Conservation (phyloP, 2,888 invertebrate genomes). For the Drosophila kokeensis region DNA sequence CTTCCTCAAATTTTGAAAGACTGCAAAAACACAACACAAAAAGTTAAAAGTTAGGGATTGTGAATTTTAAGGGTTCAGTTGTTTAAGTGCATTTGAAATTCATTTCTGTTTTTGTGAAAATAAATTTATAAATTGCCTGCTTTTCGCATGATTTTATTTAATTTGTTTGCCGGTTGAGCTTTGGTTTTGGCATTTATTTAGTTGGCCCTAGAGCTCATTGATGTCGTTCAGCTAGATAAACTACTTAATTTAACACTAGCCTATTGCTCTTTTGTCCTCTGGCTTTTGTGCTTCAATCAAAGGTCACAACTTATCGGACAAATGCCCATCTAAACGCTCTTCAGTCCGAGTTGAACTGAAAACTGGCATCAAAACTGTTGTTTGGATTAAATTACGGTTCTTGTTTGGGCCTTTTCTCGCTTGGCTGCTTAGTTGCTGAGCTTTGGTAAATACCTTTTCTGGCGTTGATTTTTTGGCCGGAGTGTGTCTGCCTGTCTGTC, state of each 20-base stretch:
- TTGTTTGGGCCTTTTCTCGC: conserved; percentile 58
- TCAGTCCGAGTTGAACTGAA: conserved; percentile 19
- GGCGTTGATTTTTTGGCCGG: conserved; percentile 10
- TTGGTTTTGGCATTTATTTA: conserved; percentile 7
- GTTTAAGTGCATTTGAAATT: conserved; percentile 13
- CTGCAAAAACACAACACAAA: neutral
- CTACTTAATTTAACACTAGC: conserved; percentile 50
- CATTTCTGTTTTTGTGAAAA: neutral
- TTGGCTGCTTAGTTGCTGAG: conserved; percentile 30
- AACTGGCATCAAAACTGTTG: conserved; percentile 64
- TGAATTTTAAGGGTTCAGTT: neutral
- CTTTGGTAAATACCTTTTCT: conserved; percentile 27
- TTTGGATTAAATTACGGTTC: conserved; percentile 76
- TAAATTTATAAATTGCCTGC: conserved; percentile 27
- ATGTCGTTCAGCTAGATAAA: conserved; percentile 55
- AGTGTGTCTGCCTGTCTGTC: neutral
- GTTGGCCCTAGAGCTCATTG: conserved; percentile 26
- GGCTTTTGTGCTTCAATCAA: conserved; percentile 57
- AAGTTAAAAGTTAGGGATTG: conserved; percentile 18
- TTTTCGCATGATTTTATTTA: conserved; percentile 36
- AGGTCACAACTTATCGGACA: conserved; percentile 69
- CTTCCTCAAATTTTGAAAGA: conserved; percentile 1
- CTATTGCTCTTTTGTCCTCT: conserved; percentile 18
- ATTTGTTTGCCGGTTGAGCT: conserved; percentile 8
- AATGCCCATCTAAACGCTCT: conserved; percentile 70